These are phyloP conservation scores for Stenolophus ochropezus DNA, from an alignment of 2,888 invertebrate genomes.

Conservation along the genomic window DNA sequence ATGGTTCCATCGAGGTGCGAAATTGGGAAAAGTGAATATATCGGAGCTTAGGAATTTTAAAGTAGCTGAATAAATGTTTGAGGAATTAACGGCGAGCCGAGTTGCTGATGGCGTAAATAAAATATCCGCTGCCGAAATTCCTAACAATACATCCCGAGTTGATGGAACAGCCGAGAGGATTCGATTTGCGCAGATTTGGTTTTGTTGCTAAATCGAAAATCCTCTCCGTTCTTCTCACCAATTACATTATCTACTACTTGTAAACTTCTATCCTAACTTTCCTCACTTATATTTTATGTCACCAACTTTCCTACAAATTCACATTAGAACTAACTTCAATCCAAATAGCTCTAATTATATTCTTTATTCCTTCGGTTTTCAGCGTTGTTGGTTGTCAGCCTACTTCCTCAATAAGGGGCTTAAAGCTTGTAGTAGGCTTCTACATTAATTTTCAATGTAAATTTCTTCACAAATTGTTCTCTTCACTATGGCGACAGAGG, in stretches of 20 bases:
- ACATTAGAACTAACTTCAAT: too few species aligned
- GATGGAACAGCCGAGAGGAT: neutral
- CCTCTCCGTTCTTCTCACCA: neutral
- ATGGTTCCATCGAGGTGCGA: constrained; percentile 59
- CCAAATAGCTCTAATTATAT: too few species aligned
- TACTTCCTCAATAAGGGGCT: too few species aligned
- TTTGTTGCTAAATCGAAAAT: neutral
- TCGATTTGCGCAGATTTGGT: neutral
- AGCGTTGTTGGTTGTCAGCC: too few species aligned
- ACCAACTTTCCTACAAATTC: too few species aligned
- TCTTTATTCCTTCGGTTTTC: too few species aligned
- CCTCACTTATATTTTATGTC: neutral
- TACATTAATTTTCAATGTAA: too few species aligned
- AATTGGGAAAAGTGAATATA: constrained; percentile 60
- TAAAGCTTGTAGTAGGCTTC: too few species aligned
- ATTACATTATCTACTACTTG: neutral
- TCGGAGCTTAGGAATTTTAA: constrained; percentile 56
- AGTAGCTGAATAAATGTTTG: constrained; percentile 61
- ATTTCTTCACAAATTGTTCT: too few species aligned
- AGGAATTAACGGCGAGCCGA: constrained; percentile 54
- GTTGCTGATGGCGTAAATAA: constrained; percentile 42
- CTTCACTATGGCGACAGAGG: too few species aligned
- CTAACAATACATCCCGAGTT: neutral
- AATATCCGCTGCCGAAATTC: constrained; percentile 41
- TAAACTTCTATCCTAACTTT: neutral